Conservation (phyloP, 2,113 vertebrate species). For the Myiozetetes cayanensis region DNA sequence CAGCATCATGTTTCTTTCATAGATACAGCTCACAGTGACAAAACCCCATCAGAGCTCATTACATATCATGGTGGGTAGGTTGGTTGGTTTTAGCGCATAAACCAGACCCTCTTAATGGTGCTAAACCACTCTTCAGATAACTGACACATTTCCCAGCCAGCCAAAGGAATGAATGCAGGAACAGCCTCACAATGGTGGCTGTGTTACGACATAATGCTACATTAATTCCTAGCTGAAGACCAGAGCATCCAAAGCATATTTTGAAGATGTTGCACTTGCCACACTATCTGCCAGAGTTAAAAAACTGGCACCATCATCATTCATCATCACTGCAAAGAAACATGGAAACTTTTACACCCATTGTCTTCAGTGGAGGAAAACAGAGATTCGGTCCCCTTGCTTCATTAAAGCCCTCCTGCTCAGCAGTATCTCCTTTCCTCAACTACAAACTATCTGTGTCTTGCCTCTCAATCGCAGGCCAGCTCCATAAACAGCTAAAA, state of each 20-base stretch:
- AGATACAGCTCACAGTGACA: neutral
- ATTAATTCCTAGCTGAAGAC: neutral
- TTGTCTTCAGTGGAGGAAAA: neutral
- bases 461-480: neutral
- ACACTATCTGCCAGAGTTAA: neutral
- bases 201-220: fast-evolving
- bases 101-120: neutral
- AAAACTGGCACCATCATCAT: neutral
- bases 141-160: neutral
- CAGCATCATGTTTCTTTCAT: neutral
- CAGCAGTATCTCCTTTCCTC: neutral
- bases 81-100: neutral
- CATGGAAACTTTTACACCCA: neutral
- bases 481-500: neutral
- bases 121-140: neutral
- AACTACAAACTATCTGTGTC: neutral
- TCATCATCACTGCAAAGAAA: neutral
- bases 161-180: neutral
- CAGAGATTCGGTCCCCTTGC: neutral
- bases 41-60: neutral
- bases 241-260: neutral
- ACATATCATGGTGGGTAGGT: neutral
- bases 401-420: neutral
- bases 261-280: neutral
- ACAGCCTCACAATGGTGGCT: neutral